These are phyloP conservation scores for human DNA, from an alignment of 2,113 vertebrate species.

Conservation along the genomic window DNA sequence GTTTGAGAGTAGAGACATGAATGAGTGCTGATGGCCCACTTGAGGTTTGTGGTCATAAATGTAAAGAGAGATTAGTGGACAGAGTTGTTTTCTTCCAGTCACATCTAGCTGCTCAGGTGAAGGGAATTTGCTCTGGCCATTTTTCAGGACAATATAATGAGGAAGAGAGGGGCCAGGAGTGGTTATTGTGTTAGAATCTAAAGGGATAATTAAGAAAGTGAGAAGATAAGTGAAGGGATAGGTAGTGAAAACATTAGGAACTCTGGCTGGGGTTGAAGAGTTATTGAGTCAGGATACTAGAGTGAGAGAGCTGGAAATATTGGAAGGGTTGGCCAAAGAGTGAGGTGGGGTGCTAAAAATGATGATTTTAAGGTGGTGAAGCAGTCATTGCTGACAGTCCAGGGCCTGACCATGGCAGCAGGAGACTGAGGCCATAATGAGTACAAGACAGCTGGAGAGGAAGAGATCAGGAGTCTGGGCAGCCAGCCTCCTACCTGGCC, in stretches of 20 bases:
- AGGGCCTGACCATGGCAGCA: background rate
- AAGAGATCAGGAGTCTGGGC: background rate
- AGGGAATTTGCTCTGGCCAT: background rate
- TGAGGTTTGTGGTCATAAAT: background rate
- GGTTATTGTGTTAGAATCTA: background rate
- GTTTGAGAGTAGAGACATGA: background rate
- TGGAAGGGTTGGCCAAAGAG: background rate
- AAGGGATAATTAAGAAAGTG: background rate
- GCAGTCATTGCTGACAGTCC: background rate
- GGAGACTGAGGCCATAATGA: too few relatives aligned
- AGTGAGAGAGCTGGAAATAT: background rate
- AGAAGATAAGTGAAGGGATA: background rate
- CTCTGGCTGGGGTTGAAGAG: background rate
- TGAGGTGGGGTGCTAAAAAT: background rate
- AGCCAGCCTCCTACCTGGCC: background rate
- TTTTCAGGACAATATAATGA: background rate
- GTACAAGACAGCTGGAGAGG: background rate
- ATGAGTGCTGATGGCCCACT: background rate
- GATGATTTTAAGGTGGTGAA: background rate
- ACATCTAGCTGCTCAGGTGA: background rate
- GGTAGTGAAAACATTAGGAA: background rate
- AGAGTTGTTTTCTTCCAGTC: background rate
- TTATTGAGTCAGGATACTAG: background rate
- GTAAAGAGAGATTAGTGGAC: background rate
- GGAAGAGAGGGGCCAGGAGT: background rate